Evolutionary conservation across 2,888 invertebrate species (phyloP).

Genomic region (Caenorhabditis sulstoni): DNA sequence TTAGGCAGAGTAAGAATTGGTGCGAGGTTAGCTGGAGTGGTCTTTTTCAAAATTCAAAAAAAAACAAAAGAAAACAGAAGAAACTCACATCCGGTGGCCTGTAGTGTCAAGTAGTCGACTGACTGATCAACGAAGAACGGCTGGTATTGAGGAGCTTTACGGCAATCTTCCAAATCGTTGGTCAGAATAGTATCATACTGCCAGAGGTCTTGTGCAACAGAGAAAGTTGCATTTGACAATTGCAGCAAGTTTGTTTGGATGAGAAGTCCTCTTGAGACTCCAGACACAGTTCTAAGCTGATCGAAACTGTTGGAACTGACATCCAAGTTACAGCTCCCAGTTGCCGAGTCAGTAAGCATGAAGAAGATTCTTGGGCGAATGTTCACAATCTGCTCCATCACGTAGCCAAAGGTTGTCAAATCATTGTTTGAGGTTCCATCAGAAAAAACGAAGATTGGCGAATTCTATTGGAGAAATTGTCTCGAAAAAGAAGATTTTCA

Average conservation of each 20-base stretch:
- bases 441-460: conserved; percentile 71
- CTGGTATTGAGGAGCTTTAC: conserved; percentile 65
- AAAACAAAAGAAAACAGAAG: no score
- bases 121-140: conserved; percentile 73
- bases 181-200: conserved; percentile 54
- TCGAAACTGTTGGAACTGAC: conserved; percentile 48
- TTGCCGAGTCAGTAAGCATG: conserved; percentile 59
- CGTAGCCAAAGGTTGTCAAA: conserved; percentile 38
- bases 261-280: conserved; percentile 49
- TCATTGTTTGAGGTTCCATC: conserved; percentile 68
- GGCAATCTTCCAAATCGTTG: conserved; percentile 73
- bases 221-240: conserved; percentile 44
- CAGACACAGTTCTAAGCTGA: conserved; percentile 34
- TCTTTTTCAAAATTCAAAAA: no score
- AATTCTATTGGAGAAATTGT: no score
- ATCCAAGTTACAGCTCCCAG: conserved; percentile 62
- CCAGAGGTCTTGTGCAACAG: conserved; percentile 50
- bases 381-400: conserved; percentile 58
- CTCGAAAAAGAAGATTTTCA: no score
- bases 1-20: conserved; percentile 58
- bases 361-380: conserved; percentile 60
- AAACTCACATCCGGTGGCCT: conserved; percentile 66
- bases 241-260: conserved; percentile 53
- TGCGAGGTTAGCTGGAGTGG: conserved; percentile 56
- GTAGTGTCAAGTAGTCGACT: conserved; percentile 54